Evolutionary conservation across 53 echinoderm and acorn worm genomes (phyloP), one percentile per base, ranked within the genome.

Genomic region (Patiria pectinifera): DNA sequence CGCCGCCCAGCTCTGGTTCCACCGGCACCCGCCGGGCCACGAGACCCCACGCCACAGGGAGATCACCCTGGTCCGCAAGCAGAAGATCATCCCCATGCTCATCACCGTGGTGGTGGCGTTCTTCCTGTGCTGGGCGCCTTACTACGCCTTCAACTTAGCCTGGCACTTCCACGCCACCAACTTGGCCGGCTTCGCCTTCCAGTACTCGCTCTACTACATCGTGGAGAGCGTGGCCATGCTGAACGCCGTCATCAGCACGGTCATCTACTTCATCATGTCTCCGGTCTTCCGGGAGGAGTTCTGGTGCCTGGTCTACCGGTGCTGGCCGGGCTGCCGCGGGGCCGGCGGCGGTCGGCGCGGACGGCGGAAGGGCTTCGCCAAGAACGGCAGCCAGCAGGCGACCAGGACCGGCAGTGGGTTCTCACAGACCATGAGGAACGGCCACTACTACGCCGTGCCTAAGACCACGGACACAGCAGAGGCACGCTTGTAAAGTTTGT

Each of bases 61-160:
- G 87, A 97, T 97, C 62, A 96, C 96, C n/a, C 92, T 96, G 24
- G 95, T 94, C 83, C 95, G 96, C 1, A 97, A 97, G 86, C 96
- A 99, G 94, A 99, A 99, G 93, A 99, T 96, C 24, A 99, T 99
- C 60, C 99, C 96, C 69, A 99, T 99, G 99, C 90, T 99, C 62
- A 94, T 97, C 21, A 96, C 97, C 2, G 95, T 99, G 24, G 99
- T 99, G 49, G 96, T 99, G 23, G 96, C 99, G 1, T 99, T 99
- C 92, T 93, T 96, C 85, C 69, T 99, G 43, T 97, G 99, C 87
- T 97, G 99, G 99, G 95, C 92, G 13, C 99, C 97, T 0, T 96
- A 96, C 88, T 94, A 99, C 81, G 95, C 93, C 58, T 99, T 95
- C 87, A 95, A 92, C 93, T 76, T 94, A 13, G 85, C 86, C 60